Base-by-base conservation (phyloP, 2,113 vertebrate species). In the Montifringilla adamsi region DNA sequence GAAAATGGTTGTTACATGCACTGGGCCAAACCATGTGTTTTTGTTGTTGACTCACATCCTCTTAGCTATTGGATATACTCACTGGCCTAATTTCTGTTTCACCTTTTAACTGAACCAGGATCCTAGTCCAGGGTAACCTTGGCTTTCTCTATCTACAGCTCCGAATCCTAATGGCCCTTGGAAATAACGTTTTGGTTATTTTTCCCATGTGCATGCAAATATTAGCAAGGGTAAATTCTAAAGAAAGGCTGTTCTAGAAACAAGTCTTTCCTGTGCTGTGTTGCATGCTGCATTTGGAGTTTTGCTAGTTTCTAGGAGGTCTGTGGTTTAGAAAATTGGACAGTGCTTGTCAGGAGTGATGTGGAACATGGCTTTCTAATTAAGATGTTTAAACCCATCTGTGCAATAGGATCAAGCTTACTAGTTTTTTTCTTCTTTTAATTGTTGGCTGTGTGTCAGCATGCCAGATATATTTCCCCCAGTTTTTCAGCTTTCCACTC, bases 41-140 rank as follows among this genome's bases (percentile, higher is more conserved):
- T 44, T 91, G 43, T 86, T 94, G 81, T 92, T 93, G 64, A 96
- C 46, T 90, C 69, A 92, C 63, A 82, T 95, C 64, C 72, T 94
- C 81, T 89, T 69, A 85, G 75, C 53, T 64, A 86, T 5, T 90
- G 85, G 82, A 82, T 93, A 72, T 35, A 56, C 26, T 77, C 35
- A 49, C 33, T 83, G 86, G 85, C 58, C 68, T 91, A 59, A 94
- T 93, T 93, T 87, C 52, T 91, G 3, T 84, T 95, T 95, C 56
- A 89, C 67, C 75, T 92, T 93, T 79, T 89, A 89, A 66, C 33
- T 92, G 69, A 89, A 93, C 70, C 39, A 58, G 78, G 74, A 88
- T 87, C 22, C 9, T 68, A 23, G 37, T 81, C 46, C 66, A 90
- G 58, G 44, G 53, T 93, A 87, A 94, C 84, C 67, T 60, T 93